These are phyloP conservation scores for Numenius arquata DNA, from an alignment of 2,113 vertebrate genomes.

Conservation along the genomic window DNA sequence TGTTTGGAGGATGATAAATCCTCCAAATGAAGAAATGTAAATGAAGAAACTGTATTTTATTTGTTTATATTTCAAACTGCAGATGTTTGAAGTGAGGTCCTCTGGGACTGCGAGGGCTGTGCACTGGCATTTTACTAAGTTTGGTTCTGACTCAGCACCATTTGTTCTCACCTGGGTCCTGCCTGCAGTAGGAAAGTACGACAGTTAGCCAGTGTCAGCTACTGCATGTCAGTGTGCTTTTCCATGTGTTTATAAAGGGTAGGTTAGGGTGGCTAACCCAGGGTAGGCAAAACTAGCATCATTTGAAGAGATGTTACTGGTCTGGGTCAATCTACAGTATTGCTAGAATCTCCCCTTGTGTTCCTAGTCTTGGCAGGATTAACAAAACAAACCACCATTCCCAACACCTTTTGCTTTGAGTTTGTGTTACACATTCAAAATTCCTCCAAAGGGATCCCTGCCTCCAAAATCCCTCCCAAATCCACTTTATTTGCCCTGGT, in stretches of 20 bases:
- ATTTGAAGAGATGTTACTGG: not conserved
- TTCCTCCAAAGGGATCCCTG: not conserved
- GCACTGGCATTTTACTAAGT: not conserved
- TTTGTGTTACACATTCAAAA: not conserved
- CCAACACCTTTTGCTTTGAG: not conserved
- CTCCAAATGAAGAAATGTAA: not conserved
- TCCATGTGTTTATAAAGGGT: not conserved
- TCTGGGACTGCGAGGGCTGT: not conserved
- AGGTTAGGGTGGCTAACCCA: not conserved
- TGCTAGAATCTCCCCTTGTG: not conserved
- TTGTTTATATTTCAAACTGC: not conserved
- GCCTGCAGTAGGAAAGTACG: not conserved
- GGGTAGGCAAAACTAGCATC: not conserved
- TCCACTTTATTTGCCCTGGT: not conserved
- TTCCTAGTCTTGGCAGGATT: not conserved
- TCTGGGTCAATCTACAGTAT: not conserved
- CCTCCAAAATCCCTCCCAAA: not conserved
- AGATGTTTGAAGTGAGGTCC: not conserved
- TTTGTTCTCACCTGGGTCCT: not conserved
- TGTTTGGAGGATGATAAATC: not conserved
- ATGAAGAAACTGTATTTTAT: not conserved
- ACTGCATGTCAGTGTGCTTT: not conserved
- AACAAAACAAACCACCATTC: not conserved
- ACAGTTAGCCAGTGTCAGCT: not conserved
- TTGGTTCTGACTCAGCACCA: not conserved